A percentile compares a stretch with the other conserved stretches of the same genome.
Evolutionary conservation across 1,140 invertebrate species (phyloP).

Genomic region (Melanaphis sacchari): DNA sequence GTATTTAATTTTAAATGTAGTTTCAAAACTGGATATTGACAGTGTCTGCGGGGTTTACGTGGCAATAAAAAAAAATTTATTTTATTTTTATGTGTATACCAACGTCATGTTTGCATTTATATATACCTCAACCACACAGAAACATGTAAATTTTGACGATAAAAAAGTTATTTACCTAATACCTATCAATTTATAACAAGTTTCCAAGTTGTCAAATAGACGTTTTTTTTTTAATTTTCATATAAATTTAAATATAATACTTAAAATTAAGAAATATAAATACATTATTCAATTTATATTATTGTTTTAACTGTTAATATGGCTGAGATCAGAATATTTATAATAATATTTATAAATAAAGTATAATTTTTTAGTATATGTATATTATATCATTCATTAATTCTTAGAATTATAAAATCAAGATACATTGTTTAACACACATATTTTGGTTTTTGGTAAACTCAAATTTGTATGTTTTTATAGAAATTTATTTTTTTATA

Average conservation of each 20-base stretch:
- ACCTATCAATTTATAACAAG: background rate
- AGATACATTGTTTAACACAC: too few species aligned
- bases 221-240: background rate
- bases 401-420: too few species aligned
- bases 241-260: background rate
- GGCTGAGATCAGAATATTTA: too few species aligned
- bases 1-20: background rate
- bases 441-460: too few species aligned
- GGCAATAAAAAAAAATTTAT: background rate
- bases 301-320: background rate
- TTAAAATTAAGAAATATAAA: background rate
- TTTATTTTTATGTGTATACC: background rate
- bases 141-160: background rate
- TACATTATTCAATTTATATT: background rate
- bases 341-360: too few species aligned
- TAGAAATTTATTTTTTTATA: too few species aligned
- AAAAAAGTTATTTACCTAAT: background rate
- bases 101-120: background rate
- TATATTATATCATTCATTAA: too few species aligned
- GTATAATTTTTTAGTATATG: too few species aligned
- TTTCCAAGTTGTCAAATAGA: background rate
- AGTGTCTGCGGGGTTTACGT: background rate
- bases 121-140: background rate
- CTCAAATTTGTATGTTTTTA: too few species aligned
- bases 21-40: background rate